Evolutionary conservation across 2,888 invertebrate species (phyloP).

Genomic region (Apotomis capreana): DNA sequence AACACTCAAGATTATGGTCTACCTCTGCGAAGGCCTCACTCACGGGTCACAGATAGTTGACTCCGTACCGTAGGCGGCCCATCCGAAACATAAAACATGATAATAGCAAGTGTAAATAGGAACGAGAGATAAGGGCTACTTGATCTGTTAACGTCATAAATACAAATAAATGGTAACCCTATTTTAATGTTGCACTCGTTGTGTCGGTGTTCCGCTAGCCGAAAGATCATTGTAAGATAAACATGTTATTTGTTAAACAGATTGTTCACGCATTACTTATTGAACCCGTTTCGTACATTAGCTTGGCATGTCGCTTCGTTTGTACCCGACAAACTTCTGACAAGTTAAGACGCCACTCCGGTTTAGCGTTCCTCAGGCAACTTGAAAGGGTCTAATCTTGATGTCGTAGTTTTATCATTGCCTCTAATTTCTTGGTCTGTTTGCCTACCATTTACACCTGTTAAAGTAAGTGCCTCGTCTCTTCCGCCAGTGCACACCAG

Average conservation of each 20-base stretch:
- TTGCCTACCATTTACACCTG: constrained; percentile 30
- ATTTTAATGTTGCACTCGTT: constrained; percentile 17
- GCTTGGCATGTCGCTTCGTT: constrained; percentile 27
- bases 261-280: constrained; percentile 27
- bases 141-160: constrained; percentile 16
- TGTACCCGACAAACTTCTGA: constrained; percentile 34
- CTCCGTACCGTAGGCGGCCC: constrained; percentile 29
- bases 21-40: constrained; percentile 23
- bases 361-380: constrained; percentile 34
- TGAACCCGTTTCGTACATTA: constrained; percentile 37
- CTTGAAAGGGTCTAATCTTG: constrained; percentile 29
- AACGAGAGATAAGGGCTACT: constrained; percentile 13
- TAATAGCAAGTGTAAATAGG: constrained; percentile 26
- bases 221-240: constrained; percentile 38
- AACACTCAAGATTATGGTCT: constrained; percentile 32
- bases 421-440: constrained; percentile 27
- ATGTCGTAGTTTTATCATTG: constrained; percentile 28
- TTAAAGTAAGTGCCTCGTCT: background rate
- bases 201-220: constrained; percentile 13
- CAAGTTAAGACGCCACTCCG: constrained; percentile 36
- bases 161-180: constrained; percentile 27
- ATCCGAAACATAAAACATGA: constrained; percentile 31
- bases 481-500: background rate
- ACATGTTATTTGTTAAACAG: constrained; percentile 35
- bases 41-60: constrained; percentile 37